Base-by-base conservation (phyloP, 2,888 invertebrate species). In the Phlogophora meticulosa region DNA sequence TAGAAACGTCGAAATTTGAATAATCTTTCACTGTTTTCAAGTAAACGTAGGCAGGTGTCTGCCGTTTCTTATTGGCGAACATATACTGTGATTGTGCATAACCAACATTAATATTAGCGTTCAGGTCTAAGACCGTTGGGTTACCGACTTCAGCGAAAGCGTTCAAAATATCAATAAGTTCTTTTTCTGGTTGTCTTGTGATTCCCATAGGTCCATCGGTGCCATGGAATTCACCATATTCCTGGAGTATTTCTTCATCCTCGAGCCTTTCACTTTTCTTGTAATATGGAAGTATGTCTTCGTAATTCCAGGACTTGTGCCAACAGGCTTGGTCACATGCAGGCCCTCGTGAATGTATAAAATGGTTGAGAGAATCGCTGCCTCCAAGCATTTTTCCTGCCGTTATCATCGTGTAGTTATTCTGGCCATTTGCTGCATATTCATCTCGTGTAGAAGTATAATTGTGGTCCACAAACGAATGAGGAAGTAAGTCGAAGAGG, bases 61-160 rank as follows among this genome's bases (percentile, higher is more conserved):
- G 81, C 59, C 83, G 69, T 32, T 48, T 48, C 7, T 22, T 24
- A 22, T 71, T 34, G 45, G 68, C 66, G 3, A 80, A 32, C 13
- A 24, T 73, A 0, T 40, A 51, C 11, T 53, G 57, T 10, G 78
- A 60, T 20, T 71, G 24, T 32, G 72, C 53, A n/a, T 75, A 80
- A 5, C 83, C 83, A 0, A 52, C 0, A 32, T 17, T 2, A 2
- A 7, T 15, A 32, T 73, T 10, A 24, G 70, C 70, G 22, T 76
- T 83, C 0, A 72, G n/a, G 28, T 83, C 78, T 9, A 72, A 42
- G 7, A 68, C 40, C 1, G 55, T 48, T n/a, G 74, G 76, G 9
- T 70, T 56, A 3, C 81, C 80, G 7, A 59, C 38, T 67, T 82
- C 78, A 53, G 42, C 61, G 46, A 82, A 81, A 11, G 81, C 11